These are phyloP conservation scores for Pseudomyrmex cubaensis DNA, from an alignment of 1,140 invertebrate genomes.

Conservation along the genomic window DNA sequence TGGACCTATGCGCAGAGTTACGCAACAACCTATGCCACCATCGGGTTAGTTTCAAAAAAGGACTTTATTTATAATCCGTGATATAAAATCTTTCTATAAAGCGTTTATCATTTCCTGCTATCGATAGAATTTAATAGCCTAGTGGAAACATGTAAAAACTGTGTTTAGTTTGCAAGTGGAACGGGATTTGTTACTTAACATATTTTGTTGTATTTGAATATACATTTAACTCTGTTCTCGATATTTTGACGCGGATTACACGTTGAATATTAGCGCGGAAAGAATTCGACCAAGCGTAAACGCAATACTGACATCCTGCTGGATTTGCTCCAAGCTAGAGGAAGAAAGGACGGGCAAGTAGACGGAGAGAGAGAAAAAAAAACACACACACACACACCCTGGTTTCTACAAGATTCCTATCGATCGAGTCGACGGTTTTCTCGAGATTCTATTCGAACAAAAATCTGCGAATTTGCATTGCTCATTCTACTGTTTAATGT, in stretches of 20 bases:
- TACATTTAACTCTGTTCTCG: background rate
- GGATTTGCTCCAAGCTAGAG: constrained; percentile 52
- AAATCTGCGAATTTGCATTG: constrained; percentile 44
- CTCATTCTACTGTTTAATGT: background rate
- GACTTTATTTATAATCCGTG: background rate
- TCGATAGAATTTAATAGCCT: too few relatives aligned
- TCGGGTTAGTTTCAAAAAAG: constrained; percentile 84
- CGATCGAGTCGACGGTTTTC: constrained; percentile 65
- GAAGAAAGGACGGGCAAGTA: background rate
- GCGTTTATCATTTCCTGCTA: too few relatives aligned
- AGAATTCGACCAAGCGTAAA: constrained; percentile 62
- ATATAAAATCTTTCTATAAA: background rate
- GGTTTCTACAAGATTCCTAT: constrained; percentile 59
- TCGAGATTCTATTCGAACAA: constrained; percentile 63
- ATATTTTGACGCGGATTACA: constrained; percentile 1
- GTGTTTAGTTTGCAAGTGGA: background rate
- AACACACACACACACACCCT: background rate
- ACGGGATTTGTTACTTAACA: background rate
- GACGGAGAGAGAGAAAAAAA: background rate
- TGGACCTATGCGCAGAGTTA: constrained; percentile 86
- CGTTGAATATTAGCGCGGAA: constrained; percentile 39
- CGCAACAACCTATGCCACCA: constrained; percentile 89
- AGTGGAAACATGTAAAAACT: background rate
- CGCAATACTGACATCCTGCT: constrained; percentile 43
- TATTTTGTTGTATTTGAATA: background rate